Evolutionary conservation across 2,797 vertebrate genomes (phyloP).

Genomic region (Chloroceryle inda): DNA sequence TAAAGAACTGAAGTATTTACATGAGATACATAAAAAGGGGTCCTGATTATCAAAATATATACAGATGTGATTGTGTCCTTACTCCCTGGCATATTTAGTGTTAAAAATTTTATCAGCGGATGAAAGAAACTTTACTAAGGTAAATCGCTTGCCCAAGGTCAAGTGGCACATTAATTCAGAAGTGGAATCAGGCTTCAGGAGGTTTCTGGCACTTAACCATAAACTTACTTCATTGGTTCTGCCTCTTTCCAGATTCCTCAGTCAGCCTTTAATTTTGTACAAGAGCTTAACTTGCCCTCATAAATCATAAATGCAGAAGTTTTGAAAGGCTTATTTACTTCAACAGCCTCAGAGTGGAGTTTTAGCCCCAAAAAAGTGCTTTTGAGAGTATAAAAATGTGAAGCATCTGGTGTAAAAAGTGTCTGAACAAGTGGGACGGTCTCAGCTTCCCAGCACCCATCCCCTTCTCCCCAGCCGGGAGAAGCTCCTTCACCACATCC

Average conservation of each 20-base stretch:
- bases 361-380: background rate
- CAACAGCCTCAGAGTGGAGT: background rate
- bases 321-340: slow-evolving; percentile 5
- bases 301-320: slow-evolving; percentile 12
- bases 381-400: background rate
- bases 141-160: background rate
- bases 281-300: slow-evolving; percentile 1
- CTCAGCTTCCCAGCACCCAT: background rate
- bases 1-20: background rate
- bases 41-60: background rate
- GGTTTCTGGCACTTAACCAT: slow-evolving; percentile 13
- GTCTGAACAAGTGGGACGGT: background rate
- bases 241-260: background rate
- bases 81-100: background rate
- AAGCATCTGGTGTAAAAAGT: background rate
- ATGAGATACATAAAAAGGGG: background rate
- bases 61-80: background rate
- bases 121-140: slow-evolving; percentile 11
- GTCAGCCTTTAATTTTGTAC: background rate
- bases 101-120: slow-evolving; percentile 6
- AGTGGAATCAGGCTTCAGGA: slow-evolving; percentile 19
- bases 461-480: background rate
- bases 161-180: background rate
- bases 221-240: background rate
- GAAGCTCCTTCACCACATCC: background rate